These are phyloP conservation scores for Pilophorus perplexus DNA, from an alignment of 2,888 invertebrate genomes.

Conservation along the genomic window DNA sequence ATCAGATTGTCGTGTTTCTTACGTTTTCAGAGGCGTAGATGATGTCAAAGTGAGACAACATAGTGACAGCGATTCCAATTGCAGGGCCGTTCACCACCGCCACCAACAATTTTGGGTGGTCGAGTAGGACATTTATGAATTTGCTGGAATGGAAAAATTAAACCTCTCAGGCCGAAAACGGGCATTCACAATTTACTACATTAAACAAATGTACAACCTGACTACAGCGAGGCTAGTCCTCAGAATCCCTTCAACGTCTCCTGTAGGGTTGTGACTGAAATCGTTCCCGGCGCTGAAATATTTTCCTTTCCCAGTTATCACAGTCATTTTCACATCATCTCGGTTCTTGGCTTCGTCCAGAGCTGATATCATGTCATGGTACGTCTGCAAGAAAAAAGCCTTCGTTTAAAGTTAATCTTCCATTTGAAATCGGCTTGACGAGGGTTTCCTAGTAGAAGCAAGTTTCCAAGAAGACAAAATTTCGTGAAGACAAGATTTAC, in stretches of 20 bases:
- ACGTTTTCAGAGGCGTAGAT: slow-evolving; percentile 84
- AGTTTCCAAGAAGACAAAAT: no score
- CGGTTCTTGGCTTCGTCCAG: slow-evolving; percentile 69
- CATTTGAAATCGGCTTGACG: no score
- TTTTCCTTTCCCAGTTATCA: slow-evolving; percentile 75
- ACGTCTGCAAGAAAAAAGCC: slow-evolving; percentile 58
- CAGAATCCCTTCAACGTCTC: slow-evolving; percentile 29
- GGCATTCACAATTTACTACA: not conserved
- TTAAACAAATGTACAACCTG: slow-evolving; percentile 24
- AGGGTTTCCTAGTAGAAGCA: no score
- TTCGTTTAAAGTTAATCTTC: no score
- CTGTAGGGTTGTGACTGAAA: slow-evolving; percentile 51
- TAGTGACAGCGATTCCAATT: slow-evolving; percentile 85
- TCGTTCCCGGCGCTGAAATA: slow-evolving; percentile 88
- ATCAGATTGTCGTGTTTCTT: no score
- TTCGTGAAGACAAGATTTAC: no score
- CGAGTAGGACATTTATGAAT: slow-evolving; percentile 73
- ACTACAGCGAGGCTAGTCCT: slow-evolving; percentile 29
- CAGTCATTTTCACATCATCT: slow-evolving; percentile 65
- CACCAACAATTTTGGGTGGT: slow-evolving; percentile 83
- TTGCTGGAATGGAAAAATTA: slow-evolving; percentile 53
- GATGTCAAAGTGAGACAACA: slow-evolving; percentile 80
- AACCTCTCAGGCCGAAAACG: not conserved
- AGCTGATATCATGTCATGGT: slow-evolving; percentile 61
- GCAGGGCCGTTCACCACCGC: slow-evolving; percentile 92